Conservation (phyloP, 2,888 invertebrate genomes). For the Lithodes maja region DNA sequence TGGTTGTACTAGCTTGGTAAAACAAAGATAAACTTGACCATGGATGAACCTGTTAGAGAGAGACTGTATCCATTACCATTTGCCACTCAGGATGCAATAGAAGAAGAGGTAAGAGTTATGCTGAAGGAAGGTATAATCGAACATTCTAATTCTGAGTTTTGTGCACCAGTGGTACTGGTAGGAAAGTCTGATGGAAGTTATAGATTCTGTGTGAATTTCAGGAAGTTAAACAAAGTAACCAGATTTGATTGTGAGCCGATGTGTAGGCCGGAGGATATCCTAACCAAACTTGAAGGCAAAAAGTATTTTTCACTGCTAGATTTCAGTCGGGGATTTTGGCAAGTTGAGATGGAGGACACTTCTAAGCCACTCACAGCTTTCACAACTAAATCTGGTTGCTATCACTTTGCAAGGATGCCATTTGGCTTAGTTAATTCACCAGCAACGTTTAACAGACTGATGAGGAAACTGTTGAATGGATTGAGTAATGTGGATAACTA, state of each 20-base stretch:
- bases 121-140: constrained; percentile 72
- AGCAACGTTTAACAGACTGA: constrained; percentile 5
- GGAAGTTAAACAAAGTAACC: constrained; percentile 13
- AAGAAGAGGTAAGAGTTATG: constrained; percentile 71
- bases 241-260: constrained; percentile 27
- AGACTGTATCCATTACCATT: background rate
- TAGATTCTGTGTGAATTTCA: constrained; percentile 34
- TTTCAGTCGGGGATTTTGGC: constrained; percentile 15
- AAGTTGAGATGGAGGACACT: background rate
- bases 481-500: constrained; percentile 1
- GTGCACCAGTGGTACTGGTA: constrained; percentile 73
- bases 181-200: constrained; percentile 72
- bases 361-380: background rate
- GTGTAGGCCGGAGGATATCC: constrained; percentile 11
- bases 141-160: constrained; percentile 73
- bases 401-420: constrained; percentile 10
- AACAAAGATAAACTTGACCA: background rate
- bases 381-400: background rate
- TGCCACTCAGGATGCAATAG: background rate
- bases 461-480: background rate
- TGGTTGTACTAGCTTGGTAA: constrained; percentile 1
- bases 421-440: constrained; percentile 15
- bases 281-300: constrained; percentile 7
- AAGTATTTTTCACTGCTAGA: background rate
- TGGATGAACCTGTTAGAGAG: constrained; percentile 1